phyloP scores from a whole-genome alignment of 2,888 invertebrate species.

The Drosophila borborema region DNA sequence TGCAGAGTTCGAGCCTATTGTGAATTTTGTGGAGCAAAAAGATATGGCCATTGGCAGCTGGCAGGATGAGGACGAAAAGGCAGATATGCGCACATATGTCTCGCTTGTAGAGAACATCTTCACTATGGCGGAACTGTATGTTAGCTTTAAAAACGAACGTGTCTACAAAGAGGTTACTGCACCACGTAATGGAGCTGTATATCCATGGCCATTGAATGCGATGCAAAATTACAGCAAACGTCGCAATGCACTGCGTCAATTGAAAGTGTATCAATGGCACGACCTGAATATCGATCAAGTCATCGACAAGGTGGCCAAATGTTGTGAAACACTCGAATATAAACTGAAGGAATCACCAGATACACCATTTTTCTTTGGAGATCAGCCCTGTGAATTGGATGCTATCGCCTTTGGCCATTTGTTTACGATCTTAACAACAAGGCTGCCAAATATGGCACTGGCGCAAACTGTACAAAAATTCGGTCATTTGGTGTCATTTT shows the following conservation, averaged over 20 bases:
- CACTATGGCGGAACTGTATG: slow-evolving; percentile 94
- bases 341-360: slow-evolving; percentile 90
- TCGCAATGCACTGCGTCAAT: slow-evolving; percentile 88
- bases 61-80: slow-evolving; percentile 91
- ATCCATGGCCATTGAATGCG: slow-evolving; percentile 96
- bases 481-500: slow-evolving; percentile 92
- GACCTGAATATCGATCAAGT: slow-evolving; percentile 92
- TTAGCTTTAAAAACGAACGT: slow-evolving; percentile 93
- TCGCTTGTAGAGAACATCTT: slow-evolving; percentile 95
- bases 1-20: slow-evolving; percentile 96
- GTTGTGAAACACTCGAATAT: slow-evolving; percentile 94
- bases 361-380: slow-evolving; percentile 91
- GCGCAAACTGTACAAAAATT: slow-evolving; percentile 92
- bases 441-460: slow-evolving; percentile 92
- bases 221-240: slow-evolving; percentile 93
- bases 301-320: slow-evolving; percentile 89
- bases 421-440: slow-evolving; percentile 96
- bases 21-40: slow-evolving; percentile 94
- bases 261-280: slow-evolving; percentile 93
- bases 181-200: slow-evolving; percentile 93
- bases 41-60: slow-evolving; percentile 91
- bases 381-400: slow-evolving; percentile 96
- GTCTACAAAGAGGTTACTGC: slow-evolving; percentile 93
- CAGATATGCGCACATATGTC: slow-evolving; percentile 97
- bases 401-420: slow-evolving; percentile 98